Base-by-base conservation (phyloP, 1,140 invertebrate genomes). In the Polypedilum pembai region DNA sequence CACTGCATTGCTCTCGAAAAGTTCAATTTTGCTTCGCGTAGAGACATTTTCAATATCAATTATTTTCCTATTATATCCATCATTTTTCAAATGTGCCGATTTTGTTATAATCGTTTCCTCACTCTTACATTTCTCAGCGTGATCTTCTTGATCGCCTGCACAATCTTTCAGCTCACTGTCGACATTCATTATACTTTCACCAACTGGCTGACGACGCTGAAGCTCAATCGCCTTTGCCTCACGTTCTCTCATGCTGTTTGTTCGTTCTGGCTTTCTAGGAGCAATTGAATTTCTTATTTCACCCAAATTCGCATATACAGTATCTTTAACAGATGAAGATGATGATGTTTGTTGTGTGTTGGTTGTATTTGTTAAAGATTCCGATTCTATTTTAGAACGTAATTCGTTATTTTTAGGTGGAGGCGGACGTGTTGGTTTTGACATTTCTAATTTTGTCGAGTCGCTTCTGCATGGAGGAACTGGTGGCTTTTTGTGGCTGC, bases 251-350 rank as follows among this genome's bases (percentile, higher is more conserved):
- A 93, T 91, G 80, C 91, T 93, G 7, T 91, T 90, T 18, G 91
- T 92, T 76, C 92, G 84, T 80, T 92, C 90, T 7, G 92, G 92
- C 82, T 94, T 94, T 41, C 88, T 81, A 8, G 89, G 90, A 72
- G 90, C 89, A 74, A 93, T 86, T 8, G 87, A 87, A 80, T 89
- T 90, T 80, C 91, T 85, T 69, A 92, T 90, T 83, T 92, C 91
- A 80, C 90, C 90, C 83, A 92, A 86, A 85, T 92, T 92, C 74
- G 90, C 90, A 81, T 92, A 92, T 80, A 92, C 90, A 78, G 87
- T 91, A 81, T 89, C 88, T 74, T 86, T 84, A 76, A 82, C 33
- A 83, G 76, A 40, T 33, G 63, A 24, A 56, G 81, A 75, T 4
- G 81, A 74, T 82, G 83, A 82, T 1, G 83, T 76, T 76, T 86